phyloP scores from a whole-genome alignment of 2,797 vertebrate species.

The Nyctibius grandis region DNA sequence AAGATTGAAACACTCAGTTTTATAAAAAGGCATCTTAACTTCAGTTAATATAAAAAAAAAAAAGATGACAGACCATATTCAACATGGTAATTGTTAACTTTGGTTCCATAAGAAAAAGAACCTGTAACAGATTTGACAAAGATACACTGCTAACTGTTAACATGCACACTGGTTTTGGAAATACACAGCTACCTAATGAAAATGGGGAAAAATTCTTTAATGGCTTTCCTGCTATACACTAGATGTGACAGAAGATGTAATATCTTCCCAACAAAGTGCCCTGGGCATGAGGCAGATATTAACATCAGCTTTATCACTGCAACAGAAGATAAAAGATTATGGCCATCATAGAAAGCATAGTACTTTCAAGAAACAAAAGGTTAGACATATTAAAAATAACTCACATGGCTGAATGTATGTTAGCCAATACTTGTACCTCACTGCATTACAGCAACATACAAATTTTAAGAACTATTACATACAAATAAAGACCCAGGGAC shows the following conservation, averaged over 20 bases:
- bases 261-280: background rate
- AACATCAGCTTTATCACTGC: background rate
- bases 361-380: background rate
- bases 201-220: background rate
- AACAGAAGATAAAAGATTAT: background rate
- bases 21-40: conserved; percentile 68
- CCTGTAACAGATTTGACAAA: background rate
- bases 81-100: conserved; percentile 39
- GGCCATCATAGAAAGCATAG: background rate
- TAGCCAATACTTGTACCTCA: background rate
- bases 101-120: background rate
- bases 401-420: background rate
- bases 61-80: conserved; percentile 15
- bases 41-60: background rate
- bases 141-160: background rate
- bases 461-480: background rate
- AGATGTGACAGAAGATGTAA: background rate
- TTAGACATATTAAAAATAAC: background rate
- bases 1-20: conserved; percentile 72
- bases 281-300: background rate
- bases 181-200: background rate
- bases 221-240: background rate
- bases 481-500: background rate
- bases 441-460: background rate
- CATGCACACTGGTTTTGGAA: background rate